phyloP scores from a whole-genome alignment of 2,797 vertebrate genomes.

The Tokudaia tokunoshimensis region DNA sequence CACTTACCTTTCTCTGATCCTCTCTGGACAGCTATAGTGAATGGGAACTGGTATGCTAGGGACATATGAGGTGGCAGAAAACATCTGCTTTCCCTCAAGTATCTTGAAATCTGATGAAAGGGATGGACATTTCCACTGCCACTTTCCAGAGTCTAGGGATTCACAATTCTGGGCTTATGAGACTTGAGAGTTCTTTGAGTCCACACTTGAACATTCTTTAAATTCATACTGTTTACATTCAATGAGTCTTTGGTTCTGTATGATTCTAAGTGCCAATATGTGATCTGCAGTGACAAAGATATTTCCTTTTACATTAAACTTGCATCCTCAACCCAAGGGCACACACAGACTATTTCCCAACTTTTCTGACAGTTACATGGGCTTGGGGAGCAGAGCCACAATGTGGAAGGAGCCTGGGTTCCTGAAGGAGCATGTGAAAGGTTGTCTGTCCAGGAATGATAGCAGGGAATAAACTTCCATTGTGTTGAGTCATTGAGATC shows the following conservation, averaged over 20 bases:
- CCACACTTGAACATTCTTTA: not conserved
- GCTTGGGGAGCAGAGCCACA: not conserved
- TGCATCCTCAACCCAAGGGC: not conserved
- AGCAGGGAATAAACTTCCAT: not conserved
- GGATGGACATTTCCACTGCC: not conserved
- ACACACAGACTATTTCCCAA: not conserved
- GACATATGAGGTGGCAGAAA: not conserved
- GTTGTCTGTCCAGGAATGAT: not conserved
- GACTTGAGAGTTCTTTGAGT: not conserved
- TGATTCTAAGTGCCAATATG: not conserved
- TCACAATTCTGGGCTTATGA: not conserved
- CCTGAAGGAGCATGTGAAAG: not conserved
- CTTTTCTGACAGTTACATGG: not conserved
- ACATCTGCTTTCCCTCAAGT: not conserved
- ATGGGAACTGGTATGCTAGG: not conserved
- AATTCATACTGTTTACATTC: not conserved
- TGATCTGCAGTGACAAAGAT: not conserved
- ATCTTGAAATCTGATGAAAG: not conserved
- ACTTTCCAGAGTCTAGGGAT: not conserved
- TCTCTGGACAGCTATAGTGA: not conserved
- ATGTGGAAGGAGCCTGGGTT: not conserved
- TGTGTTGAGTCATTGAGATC: not conserved
- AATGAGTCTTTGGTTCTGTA: not conserved
- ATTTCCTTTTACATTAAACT: not conserved
- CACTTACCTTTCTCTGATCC: not conserved